Evolutionary conservation across 2,113 vertebrate species (phyloP), one percentile per base, ranked within the genome.

Genomic region (Myiagra hebetior): DNA sequence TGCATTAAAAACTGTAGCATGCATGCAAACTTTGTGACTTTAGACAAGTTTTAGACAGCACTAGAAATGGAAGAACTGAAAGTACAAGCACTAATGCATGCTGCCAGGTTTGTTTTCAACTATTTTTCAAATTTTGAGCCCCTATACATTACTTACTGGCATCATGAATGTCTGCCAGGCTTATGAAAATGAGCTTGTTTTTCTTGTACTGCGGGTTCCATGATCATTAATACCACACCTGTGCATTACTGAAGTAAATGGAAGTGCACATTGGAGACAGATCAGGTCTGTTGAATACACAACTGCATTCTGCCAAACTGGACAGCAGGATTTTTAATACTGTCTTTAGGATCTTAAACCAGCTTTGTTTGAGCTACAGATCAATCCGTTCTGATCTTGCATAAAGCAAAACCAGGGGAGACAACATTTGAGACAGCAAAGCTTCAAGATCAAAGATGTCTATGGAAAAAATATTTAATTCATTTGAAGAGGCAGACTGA

Each of bases 151-250:
- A 89, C 39, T 93, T 93, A 59, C 24, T 56, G 35, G 35, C 22
- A 89, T 49, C 35, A 70, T 18, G 56, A 84, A 91, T 4, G 2
- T 42, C 72, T 95, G 75, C 39, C 55, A 90, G 70, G 46, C 37
- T 90, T 92, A 73, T 22, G 79, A 83, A 94, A 86, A 93, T n/a
- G 15, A 92, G 22, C 76, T 72, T 68, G 93, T 87, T 89, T 91
- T 95, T 94, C 91, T 72, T 67, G 93, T 68, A 68, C 19, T 52
- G 35, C 7, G 1, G 49, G 47, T 92, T 89, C 35, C 44, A 21
- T 41, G n/a, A 93, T 39, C 50, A 30, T 79, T 73, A 88, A 70
- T 62, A 69, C 12, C 63, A 88, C 50, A 67, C 31, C 52, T 83
- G 64, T 2, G 2, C 39, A 31, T 84, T 92, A 59, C 39, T 55